Evolutionary conservation across 2,888 invertebrate genomes (phyloP).

Genomic region (Meteorus colon): DNA sequence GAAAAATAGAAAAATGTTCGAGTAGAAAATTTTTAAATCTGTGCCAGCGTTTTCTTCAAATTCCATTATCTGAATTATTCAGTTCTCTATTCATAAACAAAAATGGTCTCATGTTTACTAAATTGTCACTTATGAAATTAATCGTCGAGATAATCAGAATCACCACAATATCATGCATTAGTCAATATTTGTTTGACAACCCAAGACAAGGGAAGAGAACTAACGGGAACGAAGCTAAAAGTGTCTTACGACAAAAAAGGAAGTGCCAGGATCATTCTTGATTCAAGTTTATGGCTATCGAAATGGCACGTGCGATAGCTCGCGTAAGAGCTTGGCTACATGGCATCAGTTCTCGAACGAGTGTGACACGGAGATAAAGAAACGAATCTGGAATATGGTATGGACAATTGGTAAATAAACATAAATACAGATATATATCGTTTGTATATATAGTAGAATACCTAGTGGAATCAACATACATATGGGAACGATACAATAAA

Average conservation of each 20-base stretch:
- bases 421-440: neutral
- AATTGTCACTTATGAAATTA: no score
- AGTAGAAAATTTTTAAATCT: no score
- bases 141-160: no score
- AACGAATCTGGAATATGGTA: slow-evolving; percentile 10
- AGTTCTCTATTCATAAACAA: no score
- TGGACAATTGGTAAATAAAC: neutral
- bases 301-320: slow-evolving; percentile 42
- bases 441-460: no score
- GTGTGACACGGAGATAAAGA: slow-evolving; percentile 39
- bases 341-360: slow-evolving; percentile 28
- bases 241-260: slow-evolving; percentile 13
- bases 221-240: slow-evolving; percentile 8
- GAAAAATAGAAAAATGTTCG: no score
- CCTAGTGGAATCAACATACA: no score
- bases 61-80: no score
- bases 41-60: no score
- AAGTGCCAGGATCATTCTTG: slow-evolving; percentile 36
- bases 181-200: no score
- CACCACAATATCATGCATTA: no score
- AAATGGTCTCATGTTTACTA: no score
- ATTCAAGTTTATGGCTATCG: slow-evolving; percentile 47
- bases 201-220: neutral
- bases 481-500: neutral
- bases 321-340: slow-evolving; percentile 18